Base-by-base conservation (phyloP, 2,888 invertebrate species). In the Alentia gelatinosa region DNA sequence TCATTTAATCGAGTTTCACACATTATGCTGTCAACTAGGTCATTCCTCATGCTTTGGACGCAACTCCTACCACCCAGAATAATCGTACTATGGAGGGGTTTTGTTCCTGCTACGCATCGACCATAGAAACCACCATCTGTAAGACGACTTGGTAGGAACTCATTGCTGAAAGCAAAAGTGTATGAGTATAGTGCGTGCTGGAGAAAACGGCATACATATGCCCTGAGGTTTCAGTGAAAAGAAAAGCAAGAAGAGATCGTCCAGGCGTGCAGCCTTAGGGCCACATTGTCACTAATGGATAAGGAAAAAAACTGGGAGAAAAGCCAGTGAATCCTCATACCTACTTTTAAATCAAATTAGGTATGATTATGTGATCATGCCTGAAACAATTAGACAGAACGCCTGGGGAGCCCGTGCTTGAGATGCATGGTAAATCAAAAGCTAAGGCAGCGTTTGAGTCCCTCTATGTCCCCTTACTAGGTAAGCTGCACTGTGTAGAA, bases 351-450 rank as follows among this genome's bases (percentile, higher is more conserved):
- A 86, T 86, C 35, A 47, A 50, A 86, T 86, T 86, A 86, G 42
- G 7, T 42, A 86, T 50, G 86, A 86, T 86, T 86, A 86, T 86
- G 86, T 86, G 86, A 47, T 86, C 86, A 42, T 42, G 86, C 86
- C 50, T 86, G 47, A 86, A 86, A 86, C 86, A 86, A 86, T 86
- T 86, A 86, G 86, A 86, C 33, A 42, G 47, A 33, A 50, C 86
- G 47, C 42, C 86, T 33, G 86, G 86, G 86, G 86, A 47, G 50
- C 30, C 26, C 7, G 47, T 42, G 47, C 47, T n/a, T 47, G 86
- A 30, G 50, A 33, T 47, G 86, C 86, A 86, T 86, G 86, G 86
- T 86, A 86, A 86, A 86, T 86, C 86, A 86, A 86, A 86, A 86
- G 47, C 42, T 86, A 86, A 50, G 42, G 47, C 50, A 47, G 42